A percentile compares a stretch with the other conserved stretches of the same genome.
phyloP scores from a whole-genome alignment of 2,113 vertebrate species.

The Oryctolagus cuniculus region mOryCun1.1 NC_091434.1:127693501-127694000 shows the following conservation, averaged over 20 bases:
- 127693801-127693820: too few relatives aligned
- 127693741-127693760: neutral
- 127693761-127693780: neutral
- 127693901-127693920: too few relatives aligned
- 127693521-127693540: neutral
- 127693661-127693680: neutral
- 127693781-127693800: neutral
- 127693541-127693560: conserved; percentile 3
- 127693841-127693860: too few relatives aligned
- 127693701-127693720: neutral
- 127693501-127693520: neutral
- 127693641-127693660: neutral
- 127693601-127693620: neutral
- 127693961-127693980: too few relatives aligned
- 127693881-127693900: too few relatives aligned
- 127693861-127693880: too few relatives aligned
- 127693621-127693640: conserved; percentile 13
- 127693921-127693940: too few relatives aligned
- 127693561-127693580: neutral
- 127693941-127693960: too few relatives aligned
- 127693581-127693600: neutral
- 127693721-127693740: neutral
- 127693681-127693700: neutral
- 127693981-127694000: too few relatives aligned
- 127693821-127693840: neutral